Percentiles rank a stretch among this genome's conserved stretches.
These are phyloP conservation scores for Rhinoderma darwinii DNA, from an alignment of 2,113 vertebrate species.

Conservation along the genomic window DNA sequence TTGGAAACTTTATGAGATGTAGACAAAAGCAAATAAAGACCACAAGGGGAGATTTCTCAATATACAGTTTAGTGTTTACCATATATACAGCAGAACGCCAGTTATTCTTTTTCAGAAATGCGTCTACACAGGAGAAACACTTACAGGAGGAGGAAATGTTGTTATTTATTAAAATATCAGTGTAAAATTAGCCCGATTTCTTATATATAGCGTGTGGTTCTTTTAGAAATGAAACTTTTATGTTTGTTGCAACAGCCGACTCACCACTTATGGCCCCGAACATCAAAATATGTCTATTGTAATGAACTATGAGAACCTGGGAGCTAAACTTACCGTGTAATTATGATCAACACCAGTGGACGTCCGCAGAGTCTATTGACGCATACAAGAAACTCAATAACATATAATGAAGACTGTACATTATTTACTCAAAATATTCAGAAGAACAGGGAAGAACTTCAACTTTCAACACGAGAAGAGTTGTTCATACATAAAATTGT, in stretches of 20 bases:
- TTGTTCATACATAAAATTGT: too few relatives aligned
- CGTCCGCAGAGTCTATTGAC: not conserved
- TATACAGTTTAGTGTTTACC: not conserved
- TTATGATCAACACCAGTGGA: not conserved
- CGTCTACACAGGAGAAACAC: not conserved
- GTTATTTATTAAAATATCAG: conserved; percentile 25
- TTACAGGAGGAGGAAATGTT: not conserved
- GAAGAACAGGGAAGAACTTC: not conserved
- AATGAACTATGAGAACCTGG: not conserved
- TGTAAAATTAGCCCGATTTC: conserved; percentile 35
- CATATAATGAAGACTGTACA: not conserved
- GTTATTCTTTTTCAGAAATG: not conserved
- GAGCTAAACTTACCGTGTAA: not conserved
- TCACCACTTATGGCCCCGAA: not conserved
- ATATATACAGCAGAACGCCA: not conserved
- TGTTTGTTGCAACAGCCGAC: not conserved
- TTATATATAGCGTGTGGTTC: conserved; percentile 18
- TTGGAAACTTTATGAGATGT: not conserved
- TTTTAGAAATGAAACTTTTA: not conserved
- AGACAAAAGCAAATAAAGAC: conserved; percentile 27
- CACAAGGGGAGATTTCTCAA: not conserved
- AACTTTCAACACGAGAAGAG: not conserved
- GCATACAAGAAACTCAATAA: not conserved
- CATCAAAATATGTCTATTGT: not conserved
- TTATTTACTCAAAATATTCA: not conserved